These are phyloP conservation scores for Campopleginae sp. DNA, from an alignment of 2,888 invertebrate species.

Conservation along the genomic window DNA sequence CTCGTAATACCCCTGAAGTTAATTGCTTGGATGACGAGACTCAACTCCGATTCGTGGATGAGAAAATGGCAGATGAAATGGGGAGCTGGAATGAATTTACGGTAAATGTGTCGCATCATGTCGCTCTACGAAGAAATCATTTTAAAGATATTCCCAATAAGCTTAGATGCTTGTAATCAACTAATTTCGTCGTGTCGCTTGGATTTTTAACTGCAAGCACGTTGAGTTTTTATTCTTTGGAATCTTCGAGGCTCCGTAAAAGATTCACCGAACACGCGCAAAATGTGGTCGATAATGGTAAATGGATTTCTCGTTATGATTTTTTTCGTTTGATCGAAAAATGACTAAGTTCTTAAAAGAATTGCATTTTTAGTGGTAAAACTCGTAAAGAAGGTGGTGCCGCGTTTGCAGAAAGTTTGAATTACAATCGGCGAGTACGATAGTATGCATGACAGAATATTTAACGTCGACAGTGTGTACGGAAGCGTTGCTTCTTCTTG, in stretches of 20 bases:
- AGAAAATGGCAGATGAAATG: slow-evolving; percentile 8
- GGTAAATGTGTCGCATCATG: not conserved
- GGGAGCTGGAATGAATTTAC: slow-evolving; percentile 9
- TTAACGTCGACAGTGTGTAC: slow-evolving; percentile 17
- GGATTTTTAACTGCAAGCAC: too few species aligned
- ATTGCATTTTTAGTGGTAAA: not conserved
- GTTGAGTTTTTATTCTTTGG: not conserved
- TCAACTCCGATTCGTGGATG: slow-evolving; percentile 31
- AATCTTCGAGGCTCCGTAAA: not conserved
- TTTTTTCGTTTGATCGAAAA: too few species aligned
- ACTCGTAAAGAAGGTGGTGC: not conserved
- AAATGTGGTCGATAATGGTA: too few species aligned
- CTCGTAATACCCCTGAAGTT: slow-evolving; percentile 49
- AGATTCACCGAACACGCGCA: not conserved
- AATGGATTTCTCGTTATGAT: too few species aligned
- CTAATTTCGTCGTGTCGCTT: not conserved
- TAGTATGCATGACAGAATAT: slow-evolving; percentile 27
- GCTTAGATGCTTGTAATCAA: not conserved
- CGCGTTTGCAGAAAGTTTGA: slow-evolving; percentile 11
- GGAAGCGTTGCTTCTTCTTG: slow-evolving; percentile 10
- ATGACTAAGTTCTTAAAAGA: too few species aligned
- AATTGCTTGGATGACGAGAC: slow-evolving; percentile 53
- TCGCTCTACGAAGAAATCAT: not conserved
- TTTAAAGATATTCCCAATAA: not conserved
- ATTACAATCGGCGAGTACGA: slow-evolving; percentile 29